phyloP scores from a whole-genome alignment of 2,797 vertebrate species.

The Pterois miles region DNA sequence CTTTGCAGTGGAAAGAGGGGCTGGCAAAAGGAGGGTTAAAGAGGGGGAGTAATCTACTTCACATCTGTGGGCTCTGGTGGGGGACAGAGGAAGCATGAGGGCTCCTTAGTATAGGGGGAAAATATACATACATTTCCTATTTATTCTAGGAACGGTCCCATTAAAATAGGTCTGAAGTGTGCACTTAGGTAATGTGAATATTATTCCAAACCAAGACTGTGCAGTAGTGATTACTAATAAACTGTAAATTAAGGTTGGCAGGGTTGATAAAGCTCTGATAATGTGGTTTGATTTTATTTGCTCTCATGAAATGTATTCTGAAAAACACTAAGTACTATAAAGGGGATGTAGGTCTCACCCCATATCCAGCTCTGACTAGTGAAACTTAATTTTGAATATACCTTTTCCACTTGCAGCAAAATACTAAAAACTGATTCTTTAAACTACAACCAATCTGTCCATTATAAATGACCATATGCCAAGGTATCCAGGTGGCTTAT shows the following conservation, averaged over 20 bases:
- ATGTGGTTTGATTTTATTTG: neutral
- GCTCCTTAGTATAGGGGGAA: conserved; percentile 27
- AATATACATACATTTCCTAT: conserved; percentile 45
- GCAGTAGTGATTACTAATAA: neutral
- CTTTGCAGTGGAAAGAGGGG: conserved; percentile 76
- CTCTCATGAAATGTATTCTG: neutral
- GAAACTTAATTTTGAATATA: neutral
- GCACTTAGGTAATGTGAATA: neutral
- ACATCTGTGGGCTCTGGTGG: conserved; percentile 77
- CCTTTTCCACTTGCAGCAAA: neutral
- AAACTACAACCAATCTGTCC: neutral
- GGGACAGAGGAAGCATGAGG: conserved; percentile 53
- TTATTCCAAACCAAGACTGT: neutral
- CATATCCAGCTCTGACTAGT: neutral
- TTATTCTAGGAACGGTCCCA: conserved; percentile 7
- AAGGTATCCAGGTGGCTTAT: neutral
- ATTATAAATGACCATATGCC: neutral
- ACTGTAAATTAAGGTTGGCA: neutral
- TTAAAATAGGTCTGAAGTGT: conserved; percentile 3
- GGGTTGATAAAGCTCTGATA: neutral
- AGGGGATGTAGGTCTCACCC: neutral
- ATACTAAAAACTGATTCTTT: neutral
- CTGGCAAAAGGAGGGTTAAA: conserved; percentile 49
- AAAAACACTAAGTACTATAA: neutral
- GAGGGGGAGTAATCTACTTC: conserved; percentile 76